These are phyloP conservation scores for Drosophila orosa DNA, from an alignment of 1,140 invertebrate genomes.

Conservation along the genomic window DNA sequence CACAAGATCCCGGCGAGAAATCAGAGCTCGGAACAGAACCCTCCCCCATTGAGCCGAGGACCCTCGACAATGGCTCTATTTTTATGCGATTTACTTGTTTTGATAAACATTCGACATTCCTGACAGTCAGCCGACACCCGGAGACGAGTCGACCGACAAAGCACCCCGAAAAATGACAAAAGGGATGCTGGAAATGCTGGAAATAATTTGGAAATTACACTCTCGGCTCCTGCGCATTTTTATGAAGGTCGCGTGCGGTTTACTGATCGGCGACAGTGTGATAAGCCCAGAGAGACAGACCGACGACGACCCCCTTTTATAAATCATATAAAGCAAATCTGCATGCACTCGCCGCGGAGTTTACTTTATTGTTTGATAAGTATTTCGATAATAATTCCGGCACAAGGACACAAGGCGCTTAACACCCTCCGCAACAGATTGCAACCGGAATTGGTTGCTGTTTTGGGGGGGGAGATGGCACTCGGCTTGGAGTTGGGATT, in stretches of 20 bases:
- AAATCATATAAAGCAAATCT: conserved; percentile 61
- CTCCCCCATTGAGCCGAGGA: conserved; percentile 13
- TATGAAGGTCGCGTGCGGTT: conserved; percentile 83
- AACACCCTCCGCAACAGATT: conserved; percentile 55
- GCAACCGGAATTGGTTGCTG: conserved; percentile 1
- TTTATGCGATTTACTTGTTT: conserved; percentile 80
- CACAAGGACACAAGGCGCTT: conserved; percentile 47
- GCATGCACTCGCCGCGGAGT: conserved; percentile 37
- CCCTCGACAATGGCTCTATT: conserved; percentile 75
- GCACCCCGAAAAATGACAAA: not conserved
- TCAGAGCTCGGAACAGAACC: not conserved
- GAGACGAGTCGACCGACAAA: conserved; percentile 6
- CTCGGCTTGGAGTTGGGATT: not conserved
- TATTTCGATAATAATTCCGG: conserved; percentile 75
- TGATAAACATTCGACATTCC: conserved; percentile 73
- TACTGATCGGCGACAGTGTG: conserved; percentile 42
- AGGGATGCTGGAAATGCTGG: conserved; percentile 49
- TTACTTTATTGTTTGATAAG: conserved; percentile 79
- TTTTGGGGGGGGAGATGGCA: not conserved
- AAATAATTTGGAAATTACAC: conserved; percentile 80
- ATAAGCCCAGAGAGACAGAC: conserved; percentile 22
- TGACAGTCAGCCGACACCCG: conserved; percentile 71
- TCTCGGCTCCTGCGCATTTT: conserved; percentile 48
- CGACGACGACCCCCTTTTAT: conserved; percentile 38
- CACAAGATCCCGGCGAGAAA: conserved; percentile 17